Conservation (phyloP, 64 coral and sea anemone genomes). For the Actinia tenebrosa region DNA sequence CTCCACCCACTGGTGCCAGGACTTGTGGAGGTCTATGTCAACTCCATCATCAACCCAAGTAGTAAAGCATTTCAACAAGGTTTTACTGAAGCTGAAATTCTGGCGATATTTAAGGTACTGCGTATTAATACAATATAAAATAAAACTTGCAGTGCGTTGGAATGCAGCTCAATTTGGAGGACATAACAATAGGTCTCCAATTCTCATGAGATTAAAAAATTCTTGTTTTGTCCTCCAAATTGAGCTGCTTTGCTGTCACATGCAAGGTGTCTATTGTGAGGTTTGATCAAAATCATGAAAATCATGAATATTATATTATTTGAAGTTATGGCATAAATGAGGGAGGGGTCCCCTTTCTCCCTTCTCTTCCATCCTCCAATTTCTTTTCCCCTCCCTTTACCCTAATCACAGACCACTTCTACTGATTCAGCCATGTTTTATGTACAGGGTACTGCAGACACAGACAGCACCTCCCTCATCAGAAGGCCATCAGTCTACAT, state of each 20-base stretch:
- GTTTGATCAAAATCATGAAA: no score
- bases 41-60: slow-evolving; percentile 82
- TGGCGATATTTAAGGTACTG: slow-evolving; percentile 55
- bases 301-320: no score
- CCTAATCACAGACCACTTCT: background rate
- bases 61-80: slow-evolving; percentile 48
- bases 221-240: no score
- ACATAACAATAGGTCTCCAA: no score
- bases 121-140: background rate
- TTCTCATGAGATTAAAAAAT: no score
- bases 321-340: no score
- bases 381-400: background rate
- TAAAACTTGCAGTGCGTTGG: no score
- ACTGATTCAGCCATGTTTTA: background rate
- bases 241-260: no score
- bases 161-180: no score
- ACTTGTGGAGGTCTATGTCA: slow-evolving; percentile 79
- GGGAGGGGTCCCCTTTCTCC: no score
- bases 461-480: background rate
- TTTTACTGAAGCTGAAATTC: slow-evolving; percentile 80
- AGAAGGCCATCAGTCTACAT: slow-evolving; percentile 16
- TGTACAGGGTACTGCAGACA: background rate
- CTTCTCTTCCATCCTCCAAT: background rate
- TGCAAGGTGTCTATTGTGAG: no score
- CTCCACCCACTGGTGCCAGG: slow-evolving; percentile 70